Conservation (phyloP, 2,888 invertebrate genomes). For the Rhabditoides inermis region DNA sequence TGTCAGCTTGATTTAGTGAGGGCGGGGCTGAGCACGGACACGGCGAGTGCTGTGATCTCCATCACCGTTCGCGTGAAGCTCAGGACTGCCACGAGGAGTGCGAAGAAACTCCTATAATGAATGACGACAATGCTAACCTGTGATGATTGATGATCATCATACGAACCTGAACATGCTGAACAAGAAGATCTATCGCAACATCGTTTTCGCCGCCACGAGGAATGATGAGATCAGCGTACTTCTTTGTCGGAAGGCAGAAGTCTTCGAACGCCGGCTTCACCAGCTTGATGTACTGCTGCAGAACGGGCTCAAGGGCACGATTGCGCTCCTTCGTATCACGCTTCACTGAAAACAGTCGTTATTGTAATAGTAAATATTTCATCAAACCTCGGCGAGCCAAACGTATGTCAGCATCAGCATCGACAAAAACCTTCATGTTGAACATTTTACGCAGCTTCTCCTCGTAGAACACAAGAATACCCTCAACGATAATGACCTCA, state of each 20-base stretch:
- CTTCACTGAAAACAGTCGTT: conserved; percentile 65
- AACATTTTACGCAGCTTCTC: conserved; percentile 85
- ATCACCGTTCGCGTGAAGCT: too few species aligned
- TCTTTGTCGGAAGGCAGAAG: conserved; percentile 75
- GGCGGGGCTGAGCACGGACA: too few species aligned
- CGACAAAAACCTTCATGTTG: conserved; percentile 98
- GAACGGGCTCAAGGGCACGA: conserved; percentile 81
- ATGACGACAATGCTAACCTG: neutral
- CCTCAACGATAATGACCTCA: conserved; percentile 66
- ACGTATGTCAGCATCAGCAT: conserved; percentile 94
- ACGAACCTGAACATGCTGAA: conserved; percentile 78
- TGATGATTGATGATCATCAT: neutral
- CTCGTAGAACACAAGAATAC: conserved; percentile 94
- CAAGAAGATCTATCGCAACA: conserved; percentile 91
- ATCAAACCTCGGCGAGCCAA: conserved; percentile 79
- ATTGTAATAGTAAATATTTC: neutral
- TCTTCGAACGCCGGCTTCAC: conserved; percentile 97
- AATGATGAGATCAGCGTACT: conserved; percentile 98
- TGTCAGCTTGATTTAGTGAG: too few species aligned
- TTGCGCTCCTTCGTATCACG: conserved; percentile 90
- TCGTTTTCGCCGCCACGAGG: conserved; percentile 91
- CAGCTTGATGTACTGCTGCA: conserved; percentile 75
- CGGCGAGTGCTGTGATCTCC: too few species aligned
- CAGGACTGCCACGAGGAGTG: conserved; percentile 17
- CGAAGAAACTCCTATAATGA: conserved; percentile 13